Evolutionary conservation across 1,140 invertebrate species (phyloP).

Genomic region (Bacillus rossius): DNA sequence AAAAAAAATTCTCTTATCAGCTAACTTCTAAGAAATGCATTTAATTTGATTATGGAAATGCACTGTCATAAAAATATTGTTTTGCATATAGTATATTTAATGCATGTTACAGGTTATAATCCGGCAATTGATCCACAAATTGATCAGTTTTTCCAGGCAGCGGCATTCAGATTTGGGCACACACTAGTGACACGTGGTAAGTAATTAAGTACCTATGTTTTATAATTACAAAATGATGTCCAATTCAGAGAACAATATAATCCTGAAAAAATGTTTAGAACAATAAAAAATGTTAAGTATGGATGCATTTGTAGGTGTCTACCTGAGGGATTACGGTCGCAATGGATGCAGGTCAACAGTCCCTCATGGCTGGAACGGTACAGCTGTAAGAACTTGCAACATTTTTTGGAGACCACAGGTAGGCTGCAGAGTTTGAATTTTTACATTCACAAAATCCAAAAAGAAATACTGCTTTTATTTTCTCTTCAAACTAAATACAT

Average conservation of each 20-base stretch:
- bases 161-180: conserved; percentile 63
- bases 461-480: too few relatives aligned
- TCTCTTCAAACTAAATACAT: too few relatives aligned
- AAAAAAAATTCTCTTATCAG: too few relatives aligned
- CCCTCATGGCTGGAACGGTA: conserved; percentile 25
- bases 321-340: conserved; percentile 36
- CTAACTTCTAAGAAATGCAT: too few relatives aligned
- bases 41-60: too few relatives aligned
- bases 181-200: conserved; percentile 50
- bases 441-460: too few relatives aligned
- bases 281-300: neutral
- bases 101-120: conserved; percentile 48
- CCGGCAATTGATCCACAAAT: conserved; percentile 58
- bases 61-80: too few relatives aligned
- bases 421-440: too few relatives aligned
- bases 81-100: too few relatives aligned
- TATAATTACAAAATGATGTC: too few relatives aligned
- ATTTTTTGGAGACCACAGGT: conserved; percentile 57
- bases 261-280: neutral
- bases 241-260: too few relatives aligned
- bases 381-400: conserved; percentile 55
- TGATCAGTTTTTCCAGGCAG: conserved; percentile 61
- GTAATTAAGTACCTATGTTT: too few relatives aligned
- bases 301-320: conserved; percentile 31
- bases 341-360: conserved; percentile 34